Evolutionary conservation across 2,888 invertebrate species (phyloP).

Genomic region (Epirrita christyi): DNA sequence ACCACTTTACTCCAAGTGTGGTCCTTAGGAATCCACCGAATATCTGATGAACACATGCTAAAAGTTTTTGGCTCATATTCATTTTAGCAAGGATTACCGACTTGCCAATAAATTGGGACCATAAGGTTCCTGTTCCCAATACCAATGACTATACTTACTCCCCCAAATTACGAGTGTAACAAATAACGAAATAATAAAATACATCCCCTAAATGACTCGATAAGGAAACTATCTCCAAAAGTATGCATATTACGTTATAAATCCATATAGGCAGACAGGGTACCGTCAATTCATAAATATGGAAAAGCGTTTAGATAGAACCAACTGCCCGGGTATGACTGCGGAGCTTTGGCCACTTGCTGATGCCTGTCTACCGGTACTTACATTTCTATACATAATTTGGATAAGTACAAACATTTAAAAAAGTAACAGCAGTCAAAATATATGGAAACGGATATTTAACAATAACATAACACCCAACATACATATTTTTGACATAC

Average conservation of each 20-base stretch:
- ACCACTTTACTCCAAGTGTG: no score
- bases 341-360: not conserved
- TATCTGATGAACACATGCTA: no score
- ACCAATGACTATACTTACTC: not conserved
- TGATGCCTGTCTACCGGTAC: no score
- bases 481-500: no score
- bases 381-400: no score
- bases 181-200: constrained; percentile 16
- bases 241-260: constrained; percentile 25
- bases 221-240: constrained; percentile 29
- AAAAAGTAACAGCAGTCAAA: no score
- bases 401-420: no score
- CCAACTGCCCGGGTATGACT: not conserved
- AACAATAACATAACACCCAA: no score
- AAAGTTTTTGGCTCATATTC: no score
- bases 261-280: constrained; percentile 32
- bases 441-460: no score
- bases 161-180: constrained; percentile 8
- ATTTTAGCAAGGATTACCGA: not conserved
- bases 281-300: constrained; percentile 38
- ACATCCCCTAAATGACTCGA: constrained; percentile 4
- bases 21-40: no score
- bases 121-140: not conserved
- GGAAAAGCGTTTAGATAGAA: constrained; percentile 24
- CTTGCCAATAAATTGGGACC: not conserved